phyloP scores from a whole-genome alignment of 2,888 invertebrate species.

The Coleophora deauratella region DNA sequence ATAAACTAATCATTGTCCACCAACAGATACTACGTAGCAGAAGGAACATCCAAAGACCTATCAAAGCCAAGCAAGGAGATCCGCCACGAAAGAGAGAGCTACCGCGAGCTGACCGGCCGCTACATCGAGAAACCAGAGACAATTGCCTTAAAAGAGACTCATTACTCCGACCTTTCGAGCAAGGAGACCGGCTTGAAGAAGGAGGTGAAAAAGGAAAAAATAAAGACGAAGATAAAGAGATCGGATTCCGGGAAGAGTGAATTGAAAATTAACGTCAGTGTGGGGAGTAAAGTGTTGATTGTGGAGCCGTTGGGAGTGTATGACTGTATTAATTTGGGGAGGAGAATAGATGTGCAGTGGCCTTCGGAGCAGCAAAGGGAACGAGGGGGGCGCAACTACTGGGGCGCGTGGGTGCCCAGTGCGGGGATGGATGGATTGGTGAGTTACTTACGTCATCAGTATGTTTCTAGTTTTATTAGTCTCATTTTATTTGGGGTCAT shows the following conservation, averaged over 20 bases:
- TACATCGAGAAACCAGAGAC: slow-evolving; percentile 60
- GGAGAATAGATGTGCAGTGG: slow-evolving; percentile 96
- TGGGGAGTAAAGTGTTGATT: slow-evolving; percentile 63
- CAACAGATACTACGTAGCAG: slow-evolving; percentile 55
- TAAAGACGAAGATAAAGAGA: slow-evolving; percentile 58
- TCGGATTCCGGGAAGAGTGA: slow-evolving; percentile 59
- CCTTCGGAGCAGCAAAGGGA: slow-evolving; percentile 91
- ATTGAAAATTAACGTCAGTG: slow-evolving; percentile 51
- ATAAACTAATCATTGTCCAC: not conserved
- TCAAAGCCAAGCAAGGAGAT: slow-evolving; percentile 65
- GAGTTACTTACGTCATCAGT: slow-evolving; percentile 22
- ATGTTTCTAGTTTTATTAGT: too few species aligned
- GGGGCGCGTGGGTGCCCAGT: slow-evolving; percentile 91
- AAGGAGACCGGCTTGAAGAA: slow-evolving; percentile 45
- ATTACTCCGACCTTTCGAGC: slow-evolving; percentile 49
- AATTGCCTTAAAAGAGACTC: slow-evolving; percentile 45
- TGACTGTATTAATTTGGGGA: slow-evolving; percentile 91
- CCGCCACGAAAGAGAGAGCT: slow-evolving; percentile 62
- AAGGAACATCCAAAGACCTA: slow-evolving; percentile 60
- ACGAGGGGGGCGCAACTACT: slow-evolving; percentile 89
- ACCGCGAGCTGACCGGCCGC: slow-evolving; percentile 60
- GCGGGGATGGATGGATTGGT: slow-evolving; percentile 94
- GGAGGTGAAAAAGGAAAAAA: slow-evolving; percentile 8
- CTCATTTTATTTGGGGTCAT: too few species aligned
- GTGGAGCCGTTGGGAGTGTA: slow-evolving; percentile 79